Conservation (phyloP, 1,140 invertebrate genomes). For the Drosophila tsacasi region DNA sequence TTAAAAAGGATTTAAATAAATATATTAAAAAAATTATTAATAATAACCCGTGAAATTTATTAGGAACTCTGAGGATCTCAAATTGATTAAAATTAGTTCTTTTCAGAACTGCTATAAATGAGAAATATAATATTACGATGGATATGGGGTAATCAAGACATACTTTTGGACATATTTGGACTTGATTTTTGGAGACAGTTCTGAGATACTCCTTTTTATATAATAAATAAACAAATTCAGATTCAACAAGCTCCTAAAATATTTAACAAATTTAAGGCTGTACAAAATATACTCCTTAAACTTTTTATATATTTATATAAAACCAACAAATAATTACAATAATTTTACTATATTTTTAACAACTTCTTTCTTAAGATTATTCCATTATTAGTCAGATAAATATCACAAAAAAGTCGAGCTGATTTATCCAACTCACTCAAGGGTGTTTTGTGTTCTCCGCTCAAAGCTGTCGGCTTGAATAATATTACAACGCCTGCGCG, state of each 20-base stretch:
- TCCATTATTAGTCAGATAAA: not conserved
- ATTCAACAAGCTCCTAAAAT: no score
- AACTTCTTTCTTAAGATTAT: no score
- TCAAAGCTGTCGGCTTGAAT: constrained; percentile 21
- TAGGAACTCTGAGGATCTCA: not conserved
- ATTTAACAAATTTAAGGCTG: not conserved
- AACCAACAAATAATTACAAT: no score
- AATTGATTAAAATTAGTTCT: not conserved
- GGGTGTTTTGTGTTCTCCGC: constrained; percentile 6
- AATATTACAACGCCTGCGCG: constrained; percentile 78
- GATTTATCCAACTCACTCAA: constrained; percentile 22
- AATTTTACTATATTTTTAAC: no score
- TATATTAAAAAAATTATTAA: not conserved
- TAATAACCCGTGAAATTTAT: not conserved
- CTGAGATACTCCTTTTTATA: no score
- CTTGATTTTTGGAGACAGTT: no score
- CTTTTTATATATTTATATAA: not conserved
- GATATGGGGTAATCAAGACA: no score
- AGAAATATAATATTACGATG: not conserved
- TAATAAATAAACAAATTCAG: no score
- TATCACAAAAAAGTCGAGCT: not conserved
- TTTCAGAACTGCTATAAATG: constrained; percentile 15
- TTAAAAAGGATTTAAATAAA: not conserved
- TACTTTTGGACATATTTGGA: no score
- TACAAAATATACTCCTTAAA: no score